These are phyloP conservation scores for Lithobius niger DNA, from an alignment of 1,140 invertebrate species.

Conservation along the genomic window DNA sequence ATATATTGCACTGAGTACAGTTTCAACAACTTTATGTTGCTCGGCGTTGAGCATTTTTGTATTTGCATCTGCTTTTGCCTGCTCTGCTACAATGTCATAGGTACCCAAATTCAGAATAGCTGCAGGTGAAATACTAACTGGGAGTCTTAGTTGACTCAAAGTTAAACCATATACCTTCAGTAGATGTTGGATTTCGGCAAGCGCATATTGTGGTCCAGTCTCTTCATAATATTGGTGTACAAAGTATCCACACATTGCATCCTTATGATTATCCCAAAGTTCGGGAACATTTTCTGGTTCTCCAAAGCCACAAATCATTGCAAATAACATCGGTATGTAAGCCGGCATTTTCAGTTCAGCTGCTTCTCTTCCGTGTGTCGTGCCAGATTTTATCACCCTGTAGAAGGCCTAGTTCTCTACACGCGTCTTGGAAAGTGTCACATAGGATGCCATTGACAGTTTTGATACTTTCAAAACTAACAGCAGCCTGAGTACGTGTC, in stretches of 20 bases:
- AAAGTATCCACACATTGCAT: not conserved
- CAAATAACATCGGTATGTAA: not conserved
- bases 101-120: not conserved
- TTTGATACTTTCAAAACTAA: not conserved
- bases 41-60: not conserved
- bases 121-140: not conserved
- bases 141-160: not conserved
- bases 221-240: not conserved
- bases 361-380: not conserved
- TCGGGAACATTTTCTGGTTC: not conserved
- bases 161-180: not conserved
- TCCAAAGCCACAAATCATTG: not conserved
- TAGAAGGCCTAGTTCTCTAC: not conserved
- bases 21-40: not conserved
- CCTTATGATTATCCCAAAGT: not conserved
- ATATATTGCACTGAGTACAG: not conserved
- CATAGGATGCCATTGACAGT: not conserved
- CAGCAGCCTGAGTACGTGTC: not conserved
- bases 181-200: not conserved
- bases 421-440: not conserved
- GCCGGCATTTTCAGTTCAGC: not conserved
- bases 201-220: not conserved
- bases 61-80: conserved; percentile 5
- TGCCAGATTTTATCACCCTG: not conserved
- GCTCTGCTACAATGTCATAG: not conserved